Evolutionary conservation across 2,113 vertebrate genomes (phyloP).

Genomic region (Pelvicachromis taeniatus): DNA sequence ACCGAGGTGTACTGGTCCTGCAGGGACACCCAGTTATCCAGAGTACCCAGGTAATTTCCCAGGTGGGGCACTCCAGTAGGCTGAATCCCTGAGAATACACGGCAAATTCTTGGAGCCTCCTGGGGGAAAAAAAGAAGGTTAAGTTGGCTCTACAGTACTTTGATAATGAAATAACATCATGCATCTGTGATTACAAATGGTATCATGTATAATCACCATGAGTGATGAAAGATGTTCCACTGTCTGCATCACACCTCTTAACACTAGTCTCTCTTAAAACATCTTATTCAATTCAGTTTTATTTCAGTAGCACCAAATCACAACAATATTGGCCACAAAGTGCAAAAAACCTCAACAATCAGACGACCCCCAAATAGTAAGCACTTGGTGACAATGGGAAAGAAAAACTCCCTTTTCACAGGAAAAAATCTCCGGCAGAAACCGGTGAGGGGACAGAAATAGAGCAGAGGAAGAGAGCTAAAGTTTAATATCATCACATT

Average conservation of each 20-base stretch:
- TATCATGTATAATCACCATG: neutral
- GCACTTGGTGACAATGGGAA: neutral
- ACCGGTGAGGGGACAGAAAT: neutral
- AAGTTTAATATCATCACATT: neutral
- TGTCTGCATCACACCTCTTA: neutral
- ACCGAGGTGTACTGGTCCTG: conserved; percentile 78
- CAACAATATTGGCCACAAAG: neutral
- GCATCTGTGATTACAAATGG: neutral
- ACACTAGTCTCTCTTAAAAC: neutral
- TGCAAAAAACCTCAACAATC: neutral
- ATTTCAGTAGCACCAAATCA: neutral
- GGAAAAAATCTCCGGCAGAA: neutral
- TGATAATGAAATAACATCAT: neutral
- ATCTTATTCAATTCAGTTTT: neutral
- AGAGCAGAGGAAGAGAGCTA: neutral
- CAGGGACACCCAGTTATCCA: conserved; percentile 88
- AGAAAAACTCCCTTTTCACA: neutral
- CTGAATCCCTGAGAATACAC: conserved; percentile 94
- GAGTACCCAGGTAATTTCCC: conserved; percentile 94
- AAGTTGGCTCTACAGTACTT: neutral
- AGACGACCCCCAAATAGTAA: neutral
- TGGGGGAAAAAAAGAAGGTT: neutral
- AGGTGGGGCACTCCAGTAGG: conserved; percentile 90
- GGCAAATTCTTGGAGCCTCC: conserved; percentile 32
- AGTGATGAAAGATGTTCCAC: neutral